These are phyloP conservation scores for Lacerta agilis DNA, from an alignment of 2,797 vertebrate genomes.

Conservation along the genomic window DNA sequence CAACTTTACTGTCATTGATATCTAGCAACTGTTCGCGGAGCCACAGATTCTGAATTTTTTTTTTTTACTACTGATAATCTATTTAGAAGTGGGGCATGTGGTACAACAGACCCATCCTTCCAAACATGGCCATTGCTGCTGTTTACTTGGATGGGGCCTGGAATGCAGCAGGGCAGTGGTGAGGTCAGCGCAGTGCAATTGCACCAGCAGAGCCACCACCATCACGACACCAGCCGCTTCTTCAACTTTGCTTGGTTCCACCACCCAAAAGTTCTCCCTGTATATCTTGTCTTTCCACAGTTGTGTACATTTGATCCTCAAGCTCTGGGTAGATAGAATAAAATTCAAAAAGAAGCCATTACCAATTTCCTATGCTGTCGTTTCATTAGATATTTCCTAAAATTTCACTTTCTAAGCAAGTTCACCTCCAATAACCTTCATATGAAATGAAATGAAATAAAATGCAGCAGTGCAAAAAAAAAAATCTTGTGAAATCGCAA, in stretches of 20 bases:
- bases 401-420: not conserved
- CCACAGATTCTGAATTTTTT: not conserved
- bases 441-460: not conserved
- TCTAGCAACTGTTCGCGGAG: not conserved
- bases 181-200: too few relatives aligned
- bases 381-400: not conserved
- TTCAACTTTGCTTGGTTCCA: too few relatives aligned
- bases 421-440: not conserved
- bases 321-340: not conserved
- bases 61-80: not conserved
- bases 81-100: too few relatives aligned
- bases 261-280: not conserved
- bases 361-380: not conserved
- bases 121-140: too few relatives aligned
- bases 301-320: not conserved
- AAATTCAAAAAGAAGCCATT: not conserved
- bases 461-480: too few relatives aligned
- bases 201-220: too few relatives aligned
- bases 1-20: not conserved
- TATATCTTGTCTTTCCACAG: not conserved
- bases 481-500: not conserved
- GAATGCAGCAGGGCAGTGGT: too few relatives aligned
- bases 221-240: too few relatives aligned
- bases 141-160: too few relatives aligned
- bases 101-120: too few relatives aligned